Percentiles rank a stretch among this genome's conserved stretches.
phyloP scores from a whole-genome alignment of 2,113 vertebrate genomes.

The Tupaia chinensis region DNA sequence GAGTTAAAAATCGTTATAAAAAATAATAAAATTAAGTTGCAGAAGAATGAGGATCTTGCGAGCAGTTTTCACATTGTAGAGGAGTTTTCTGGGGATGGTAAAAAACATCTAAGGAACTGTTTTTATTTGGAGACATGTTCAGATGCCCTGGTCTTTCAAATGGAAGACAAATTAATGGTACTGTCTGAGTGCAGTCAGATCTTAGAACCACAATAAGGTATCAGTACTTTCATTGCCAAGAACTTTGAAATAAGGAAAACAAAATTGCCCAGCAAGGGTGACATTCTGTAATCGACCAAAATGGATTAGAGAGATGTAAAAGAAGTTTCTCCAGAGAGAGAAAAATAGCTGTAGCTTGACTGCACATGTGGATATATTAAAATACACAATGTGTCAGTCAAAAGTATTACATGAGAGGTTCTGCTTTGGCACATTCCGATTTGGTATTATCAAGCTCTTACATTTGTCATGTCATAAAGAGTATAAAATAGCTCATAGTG shows the following conservation, averaged over 20 bases:
- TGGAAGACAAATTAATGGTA: background rate
- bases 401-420: background rate
- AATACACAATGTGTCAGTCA: slow-evolving; percentile 52
- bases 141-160: background rate
- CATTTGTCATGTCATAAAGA: slow-evolving; percentile 1
- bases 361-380: background rate
- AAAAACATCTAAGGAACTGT: background rate
- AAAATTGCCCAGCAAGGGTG: background rate
- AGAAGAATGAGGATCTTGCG: background rate
- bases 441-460: slow-evolving; percentile 29
- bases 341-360: slow-evolving; percentile 40
- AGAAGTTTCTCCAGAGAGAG: background rate
- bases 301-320: background rate
- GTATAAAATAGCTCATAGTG: background rate
- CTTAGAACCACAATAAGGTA: background rate
- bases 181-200: background rate
- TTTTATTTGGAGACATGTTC: background rate
- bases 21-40: background rate
- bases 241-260: slow-evolving; percentile 49
- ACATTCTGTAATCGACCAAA: slow-evolving; percentile 4
- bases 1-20: background rate
- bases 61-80: background rate
- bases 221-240: background rate
- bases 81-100: background rate
- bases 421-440: slow-evolving; percentile 33